Percentiles rank a stretch among this genome's conserved stretches.
Conservation (phyloP, 1,140 invertebrate genomes). For the Drosophila tropicalis region DNA sequence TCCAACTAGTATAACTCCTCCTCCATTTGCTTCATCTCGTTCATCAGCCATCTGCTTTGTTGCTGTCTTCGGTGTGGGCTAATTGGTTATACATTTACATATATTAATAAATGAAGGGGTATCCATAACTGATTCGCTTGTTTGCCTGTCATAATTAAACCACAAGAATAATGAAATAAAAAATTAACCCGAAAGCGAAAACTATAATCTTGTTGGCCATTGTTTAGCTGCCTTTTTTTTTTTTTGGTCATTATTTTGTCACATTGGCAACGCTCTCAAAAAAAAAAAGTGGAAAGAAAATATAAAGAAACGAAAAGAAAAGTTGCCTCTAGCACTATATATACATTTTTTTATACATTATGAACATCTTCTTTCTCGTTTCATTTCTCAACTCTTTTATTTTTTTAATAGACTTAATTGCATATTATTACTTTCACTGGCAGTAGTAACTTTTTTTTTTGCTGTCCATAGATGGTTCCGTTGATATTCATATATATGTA, state of each 20-base stretch:
- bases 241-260: slow-evolving; percentile 19
- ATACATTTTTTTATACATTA: slow-evolving; percentile 5
- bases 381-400: slow-evolving; percentile 25
- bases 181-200: slow-evolving; percentile 9
- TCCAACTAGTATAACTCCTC: not conserved
- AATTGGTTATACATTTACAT: slow-evolving; percentile 41
- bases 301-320: slow-evolving; percentile 4
- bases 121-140: slow-evolving; percentile 23
- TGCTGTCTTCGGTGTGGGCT: slow-evolving; percentile 10
- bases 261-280: slow-evolving; percentile 17
- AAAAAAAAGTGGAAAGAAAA: too few relatives aligned
- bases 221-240: slow-evolving; percentile 4
- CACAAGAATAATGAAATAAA: not conserved
- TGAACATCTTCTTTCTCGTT: not conserved
- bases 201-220: slow-evolving; percentile 3
- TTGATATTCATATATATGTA: too few relatives aligned
- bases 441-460: not conserved
- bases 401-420: slow-evolving; percentile 65
- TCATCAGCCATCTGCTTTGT: slow-evolving; percentile 17
- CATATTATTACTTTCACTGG: slow-evolving; percentile 67
- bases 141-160: slow-evolving; percentile 21
- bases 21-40: slow-evolving; percentile 29
- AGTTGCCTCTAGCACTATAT: slow-evolving; percentile 8
- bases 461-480: not conserved
- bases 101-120: slow-evolving; percentile 11